Conservation (phyloP, 2,797 vertebrate species). For the Dallia pectoralis region DNA sequence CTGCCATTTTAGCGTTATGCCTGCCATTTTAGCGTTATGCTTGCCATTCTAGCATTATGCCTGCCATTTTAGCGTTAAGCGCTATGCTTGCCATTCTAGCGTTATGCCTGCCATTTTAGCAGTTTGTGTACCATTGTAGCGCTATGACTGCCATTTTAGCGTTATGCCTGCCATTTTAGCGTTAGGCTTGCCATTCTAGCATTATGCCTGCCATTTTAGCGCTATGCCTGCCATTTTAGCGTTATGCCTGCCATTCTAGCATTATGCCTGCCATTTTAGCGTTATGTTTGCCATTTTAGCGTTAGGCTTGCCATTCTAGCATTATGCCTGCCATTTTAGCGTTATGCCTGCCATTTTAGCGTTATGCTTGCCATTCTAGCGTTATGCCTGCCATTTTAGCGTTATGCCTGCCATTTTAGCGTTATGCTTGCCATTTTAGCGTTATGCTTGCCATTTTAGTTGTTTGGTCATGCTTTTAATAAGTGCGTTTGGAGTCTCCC, state of each 20-base stretch:
- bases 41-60: neutral
- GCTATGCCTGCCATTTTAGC: neutral
- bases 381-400: neutral
- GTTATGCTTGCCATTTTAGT: neutral
- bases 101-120: neutral
- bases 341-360: neutral
- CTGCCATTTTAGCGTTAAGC: neutral
- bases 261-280: too few species aligned
- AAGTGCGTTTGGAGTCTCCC: neutral
- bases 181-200: neutral
- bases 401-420: neutral
- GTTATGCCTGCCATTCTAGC: neutral
- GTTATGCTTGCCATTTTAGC: neutral
- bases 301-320: neutral
- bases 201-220: neutral
- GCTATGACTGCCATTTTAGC: neutral
- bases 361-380: neutral
- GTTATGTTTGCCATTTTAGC: neutral
- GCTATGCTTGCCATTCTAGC: too few species aligned
- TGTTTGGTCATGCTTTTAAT: neutral
- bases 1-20: too few species aligned
- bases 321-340: too few species aligned
- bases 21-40: neutral
- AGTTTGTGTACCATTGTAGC: too few species aligned
- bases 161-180: neutral